Evolutionary conservation across 2,888 invertebrate genomes (phyloP), one percentile per base, ranked within the genome.

Genomic region (Danaus chrysippus): DNA sequence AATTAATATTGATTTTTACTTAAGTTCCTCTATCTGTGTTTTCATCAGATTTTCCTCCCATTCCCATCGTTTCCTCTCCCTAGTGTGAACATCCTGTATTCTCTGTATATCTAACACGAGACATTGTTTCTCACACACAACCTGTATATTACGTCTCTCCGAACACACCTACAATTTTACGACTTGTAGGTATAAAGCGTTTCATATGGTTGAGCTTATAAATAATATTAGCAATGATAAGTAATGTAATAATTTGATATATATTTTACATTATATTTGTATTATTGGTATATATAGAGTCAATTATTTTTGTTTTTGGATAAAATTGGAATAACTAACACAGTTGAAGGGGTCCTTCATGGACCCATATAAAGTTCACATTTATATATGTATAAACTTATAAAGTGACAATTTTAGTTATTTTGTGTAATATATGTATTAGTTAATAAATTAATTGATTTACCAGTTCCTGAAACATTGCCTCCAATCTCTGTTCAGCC

Each of bases 381-480:
- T 49, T 17, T 17, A 10, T 49, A 10, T 8, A 10, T 49, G 3
- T 8, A 17, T 3, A 10, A 49, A 0, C 15, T 49, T 49, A 17
- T 10, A 17, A 17, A 17, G 3, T 17, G 10, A 2, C 3, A 17
- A 17, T 34, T 3, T 34, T 49, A 17, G 0, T 8, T 17, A 17
- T 3, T 17, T 49, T 10, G 17, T 49, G 8, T 10, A 44, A 43
- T 12, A 10, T n/a, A 42, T 19, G 19, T 10, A 44, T 34, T 1
- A 3, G 12, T 46, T 41, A 54, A 5, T 52, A 43, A 61, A 34
- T 34, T 6, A 41, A 41, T 15, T 52, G 43, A 73, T 74, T 76
- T 77, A 93, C 93, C 86, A 93, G 72, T 82, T 93, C 93, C 71
- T 93, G 92, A 73, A 92, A 93, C 74, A 92, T 92, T 0, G 91